These are phyloP conservation scores for Dicyrtomina minuta DNA, from an alignment of 2,888 invertebrate species.

Conservation along the genomic window DNA sequence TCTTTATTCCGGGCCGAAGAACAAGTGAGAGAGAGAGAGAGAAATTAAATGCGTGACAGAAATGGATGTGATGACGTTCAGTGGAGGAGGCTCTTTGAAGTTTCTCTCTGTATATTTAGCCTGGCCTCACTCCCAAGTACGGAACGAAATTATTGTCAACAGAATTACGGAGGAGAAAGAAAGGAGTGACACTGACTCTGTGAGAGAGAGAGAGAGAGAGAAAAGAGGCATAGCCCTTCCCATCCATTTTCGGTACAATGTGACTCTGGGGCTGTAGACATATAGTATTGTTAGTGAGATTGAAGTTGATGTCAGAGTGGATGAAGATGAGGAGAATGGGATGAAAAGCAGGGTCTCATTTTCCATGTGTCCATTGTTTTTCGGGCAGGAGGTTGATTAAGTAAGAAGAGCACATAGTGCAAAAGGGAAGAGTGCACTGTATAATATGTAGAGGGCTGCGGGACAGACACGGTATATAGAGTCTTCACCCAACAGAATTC, in stretches of 20 bases:
- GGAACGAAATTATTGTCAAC: slow-evolving; percentile 6
- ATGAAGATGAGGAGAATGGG: slow-evolving; percentile 6
- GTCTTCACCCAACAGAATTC: no score
- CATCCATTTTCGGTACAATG: no score
- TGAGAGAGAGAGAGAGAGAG: slow-evolving; percentile 5
- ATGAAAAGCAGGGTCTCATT: slow-evolving; percentile 26
- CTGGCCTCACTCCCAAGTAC: neutral
- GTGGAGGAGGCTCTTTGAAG: neutral
- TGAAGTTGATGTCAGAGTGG: no score
- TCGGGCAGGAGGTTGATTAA: slow-evolving; percentile 31
- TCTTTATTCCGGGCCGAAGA: neutral
- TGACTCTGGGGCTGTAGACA: no score
- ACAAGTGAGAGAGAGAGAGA: neutral
- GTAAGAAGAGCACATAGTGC: slow-evolving; percentile 7
- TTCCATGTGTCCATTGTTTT: slow-evolving; percentile 33
- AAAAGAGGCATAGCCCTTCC: neutral
- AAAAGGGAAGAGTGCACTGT: neutral
- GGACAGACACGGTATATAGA: no score
- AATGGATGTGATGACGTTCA: neutral
- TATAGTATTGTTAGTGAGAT: neutral
- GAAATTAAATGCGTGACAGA: neutral
- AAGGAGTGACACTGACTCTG: neutral
- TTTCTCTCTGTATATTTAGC: neutral
- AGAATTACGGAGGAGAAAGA: slow-evolving; percentile 13
- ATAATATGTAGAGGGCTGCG: no score